Percentiles rank a stretch among this genome's conserved stretches.
Conservation (phyloP, 2,888 invertebrate species). For the Polymixis flavicincta region DNA sequence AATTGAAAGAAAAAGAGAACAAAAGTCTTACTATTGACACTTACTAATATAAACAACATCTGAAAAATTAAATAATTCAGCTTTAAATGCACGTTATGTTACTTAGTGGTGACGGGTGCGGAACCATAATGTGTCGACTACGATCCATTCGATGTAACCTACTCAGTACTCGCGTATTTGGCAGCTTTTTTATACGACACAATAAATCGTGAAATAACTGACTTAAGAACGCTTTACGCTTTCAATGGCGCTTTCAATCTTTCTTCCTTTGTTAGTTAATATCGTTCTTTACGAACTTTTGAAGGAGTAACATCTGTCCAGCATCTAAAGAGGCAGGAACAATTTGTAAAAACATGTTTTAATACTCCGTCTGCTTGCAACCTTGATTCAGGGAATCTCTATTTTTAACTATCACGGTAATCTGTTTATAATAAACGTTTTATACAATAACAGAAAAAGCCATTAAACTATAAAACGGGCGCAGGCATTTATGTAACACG, state of each 20-base stretch:
- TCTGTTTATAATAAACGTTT: conserved; percentile 51
- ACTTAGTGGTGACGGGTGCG: neutral
- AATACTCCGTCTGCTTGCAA: neutral
- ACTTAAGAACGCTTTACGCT: conserved; percentile 12
- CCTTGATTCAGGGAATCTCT: conserved; percentile 37
- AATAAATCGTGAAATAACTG: conserved; percentile 36
- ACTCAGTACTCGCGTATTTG: neutral
- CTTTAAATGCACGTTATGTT: neutral
- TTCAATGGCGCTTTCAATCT: conserved; percentile 28
- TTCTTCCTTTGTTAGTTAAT: conserved; percentile 37
- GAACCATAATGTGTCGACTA: conserved; percentile 3
- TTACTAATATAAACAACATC: neutral
- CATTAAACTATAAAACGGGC: conserved; percentile 50
- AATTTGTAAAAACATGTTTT: conserved; percentile 26
- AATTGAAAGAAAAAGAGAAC: neutral
- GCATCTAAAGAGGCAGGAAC: conserved; percentile 4
- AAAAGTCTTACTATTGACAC: neutral
- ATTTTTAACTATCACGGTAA: conserved; percentile 45
- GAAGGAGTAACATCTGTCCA: conserved; percentile 34
- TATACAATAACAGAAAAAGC: conserved; percentile 50
- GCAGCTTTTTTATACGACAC: conserved; percentile 26
- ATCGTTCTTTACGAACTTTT: conserved; percentile 40
- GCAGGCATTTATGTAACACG: conserved; percentile 43
- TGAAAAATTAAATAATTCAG: neutral
- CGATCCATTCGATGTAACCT: neutral